Base-by-base conservation (phyloP, 2,888 invertebrate genomes). In the Brenthis daphne region DNA sequence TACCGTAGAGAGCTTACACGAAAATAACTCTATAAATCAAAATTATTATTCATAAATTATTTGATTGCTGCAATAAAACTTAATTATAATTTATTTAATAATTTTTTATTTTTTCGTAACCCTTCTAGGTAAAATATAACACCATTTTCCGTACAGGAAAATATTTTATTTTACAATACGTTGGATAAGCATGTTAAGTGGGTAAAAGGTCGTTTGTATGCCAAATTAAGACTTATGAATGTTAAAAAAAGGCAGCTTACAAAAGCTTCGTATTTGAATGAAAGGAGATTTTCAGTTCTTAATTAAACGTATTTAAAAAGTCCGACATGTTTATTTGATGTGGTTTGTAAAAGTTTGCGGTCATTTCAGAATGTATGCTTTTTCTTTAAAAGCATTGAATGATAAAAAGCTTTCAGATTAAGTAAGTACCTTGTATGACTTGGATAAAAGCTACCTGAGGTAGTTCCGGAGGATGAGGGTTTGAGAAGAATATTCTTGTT, bases 271-370 rank as follows among this genome's bases (percentile, higher is more conserved):
- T 47, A 65, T 16, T 66, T 66, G 20, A 29, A 70, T 65, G 16
- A 70, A 67, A 58, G 55, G 43, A 58, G 64, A 50, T 67, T 67
- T 57, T 58, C 43, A 8, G 43, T 48, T 48, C 56, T 67, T 70
- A 70, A 70, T 67, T 70, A 70, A 67, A 67, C 47, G 13, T 55
- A 29, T 64, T 64, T 48, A 56, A 57, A 60, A 57, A 50, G 29
- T 60, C n/a, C 12, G 60, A n/a, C 29, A 50, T 29, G 29, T 48
- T 57, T 57, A 16, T 6, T 24, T 47, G 48, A 29, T 60, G 48
- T 48, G 47, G 60, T 60, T 50, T n/a, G 24, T 29, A 8, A 11
- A 5, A 29, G 48, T 13, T 48, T 47, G 5, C 8, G 3, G n/a
- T 2, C 48, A 11, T 4, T n/a, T n/a, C 8, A 8, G 4, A 29